Evolutionary conservation across 2,888 invertebrate genomes (phyloP).

Genomic region (Drosophila anomalata): DNA sequence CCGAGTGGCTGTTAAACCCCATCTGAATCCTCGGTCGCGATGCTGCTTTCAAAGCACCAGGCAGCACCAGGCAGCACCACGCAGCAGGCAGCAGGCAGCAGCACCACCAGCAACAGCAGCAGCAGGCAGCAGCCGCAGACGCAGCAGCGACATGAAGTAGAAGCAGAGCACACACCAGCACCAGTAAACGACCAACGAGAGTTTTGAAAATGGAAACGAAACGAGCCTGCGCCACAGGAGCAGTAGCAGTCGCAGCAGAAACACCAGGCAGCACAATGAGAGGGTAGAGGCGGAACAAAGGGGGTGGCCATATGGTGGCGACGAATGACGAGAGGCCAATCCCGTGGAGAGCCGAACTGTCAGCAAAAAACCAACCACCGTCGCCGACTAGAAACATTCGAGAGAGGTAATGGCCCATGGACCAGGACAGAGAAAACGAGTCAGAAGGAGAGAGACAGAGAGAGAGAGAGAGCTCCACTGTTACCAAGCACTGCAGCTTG

Average conservation of each 20-base stretch:
- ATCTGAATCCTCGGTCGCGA: conserved; percentile 84
- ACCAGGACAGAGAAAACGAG: background rate
- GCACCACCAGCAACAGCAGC: conserved; percentile 40
- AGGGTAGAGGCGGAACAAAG: conserved; percentile 6
- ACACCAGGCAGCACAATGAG: background rate
- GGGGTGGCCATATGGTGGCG: conserved; percentile 41
- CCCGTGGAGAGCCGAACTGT: conserved; percentile 75
- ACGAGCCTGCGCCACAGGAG: conserved; percentile 74
- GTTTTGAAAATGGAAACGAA: conserved; percentile 72
- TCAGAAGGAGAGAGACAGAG: conserved; percentile 7
- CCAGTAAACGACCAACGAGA: conserved; percentile 72
- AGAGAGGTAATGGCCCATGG: conserved; percentile 37
- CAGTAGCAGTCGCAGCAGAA: conserved; percentile 15
- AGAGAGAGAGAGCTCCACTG: conserved; percentile 7
- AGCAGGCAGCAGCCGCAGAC: conserved; percentile 52
- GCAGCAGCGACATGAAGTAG: conserved; percentile 39
- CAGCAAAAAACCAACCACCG: conserved; percentile 62
- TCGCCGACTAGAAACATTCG: conserved; percentile 12
- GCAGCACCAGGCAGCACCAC: conserved; percentile 37
- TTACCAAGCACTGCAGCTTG: background rate
- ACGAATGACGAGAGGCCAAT: conserved; percentile 28
- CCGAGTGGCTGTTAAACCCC: conserved; percentile 85
- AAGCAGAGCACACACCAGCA: conserved; percentile 45
- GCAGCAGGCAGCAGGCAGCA: conserved; percentile 45
- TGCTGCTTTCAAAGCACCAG: conserved; percentile 52